A percentile compares a stretch with the other conserved stretches of the same genome.
phyloP scores from a whole-genome alignment of 2,888 invertebrate species.

The Strigamia crassipes region DNA sequence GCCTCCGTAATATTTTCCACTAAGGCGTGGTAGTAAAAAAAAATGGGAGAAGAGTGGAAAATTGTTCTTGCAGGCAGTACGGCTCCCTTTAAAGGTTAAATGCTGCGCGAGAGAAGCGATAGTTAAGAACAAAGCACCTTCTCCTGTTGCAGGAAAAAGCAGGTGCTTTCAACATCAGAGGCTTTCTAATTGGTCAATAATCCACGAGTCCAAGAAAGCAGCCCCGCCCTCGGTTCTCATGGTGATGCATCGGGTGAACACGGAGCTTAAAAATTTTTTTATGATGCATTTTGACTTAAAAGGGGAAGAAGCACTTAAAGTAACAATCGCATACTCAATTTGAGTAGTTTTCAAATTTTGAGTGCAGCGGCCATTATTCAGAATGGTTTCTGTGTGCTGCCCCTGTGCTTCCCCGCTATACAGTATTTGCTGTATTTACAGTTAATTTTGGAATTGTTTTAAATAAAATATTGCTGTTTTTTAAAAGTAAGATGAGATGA shows the following conservation, averaged over 20 bases:
- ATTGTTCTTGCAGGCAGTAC: not conserved
- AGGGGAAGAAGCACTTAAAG: not conserved
- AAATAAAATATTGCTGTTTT: too few species aligned
- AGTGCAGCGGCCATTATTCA: not conserved
- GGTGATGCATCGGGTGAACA: slow-evolving; percentile 3
- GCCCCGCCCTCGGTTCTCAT: not conserved
- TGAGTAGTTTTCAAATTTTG: not conserved
- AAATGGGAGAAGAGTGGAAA: not conserved
- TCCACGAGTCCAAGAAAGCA: not conserved
- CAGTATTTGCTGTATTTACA: not conserved
- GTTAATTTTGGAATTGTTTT: too few species aligned
- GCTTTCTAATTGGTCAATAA: slow-evolving; percentile 30
- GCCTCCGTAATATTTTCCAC: not conserved
- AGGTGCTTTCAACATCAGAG: not conserved
- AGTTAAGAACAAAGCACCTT: slow-evolving; percentile 22
- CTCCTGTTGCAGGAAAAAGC: slow-evolving; percentile 7
- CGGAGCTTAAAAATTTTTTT: not conserved
- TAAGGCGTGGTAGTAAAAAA: not conserved
- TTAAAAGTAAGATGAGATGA: too few species aligned
- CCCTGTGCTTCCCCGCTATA: not conserved
- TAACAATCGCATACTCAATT: not conserved
- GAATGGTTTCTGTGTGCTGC: not conserved
- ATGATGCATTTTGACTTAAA: not conserved
- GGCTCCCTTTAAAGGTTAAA: slow-evolving; percentile 25
- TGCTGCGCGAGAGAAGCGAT: not conserved